phyloP scores from a whole-genome alignment of 2,888 invertebrate species.

The Nemoura dubitans region DNA sequence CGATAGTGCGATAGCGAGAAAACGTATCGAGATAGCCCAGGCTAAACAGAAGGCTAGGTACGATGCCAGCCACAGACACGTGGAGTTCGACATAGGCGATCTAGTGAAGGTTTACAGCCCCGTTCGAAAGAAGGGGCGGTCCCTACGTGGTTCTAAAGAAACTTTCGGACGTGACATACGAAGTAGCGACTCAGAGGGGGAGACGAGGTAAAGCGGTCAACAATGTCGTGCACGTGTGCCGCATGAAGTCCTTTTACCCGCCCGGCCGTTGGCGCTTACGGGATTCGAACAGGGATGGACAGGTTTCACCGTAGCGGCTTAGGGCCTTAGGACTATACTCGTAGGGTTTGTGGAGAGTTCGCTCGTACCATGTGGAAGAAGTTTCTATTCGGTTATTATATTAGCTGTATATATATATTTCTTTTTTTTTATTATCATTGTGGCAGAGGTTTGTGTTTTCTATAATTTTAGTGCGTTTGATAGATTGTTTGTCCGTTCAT shows the following conservation, averaged over 20 bases:
- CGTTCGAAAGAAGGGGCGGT: not conserved
- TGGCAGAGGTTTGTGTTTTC: no score
- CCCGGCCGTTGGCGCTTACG: not conserved
- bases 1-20: not conserved
- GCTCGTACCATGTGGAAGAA: no score
- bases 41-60: not conserved
- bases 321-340: no score
- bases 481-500: no score
- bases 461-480: no score
- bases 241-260: conserved; percentile 20
- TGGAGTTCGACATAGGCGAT: not conserved
- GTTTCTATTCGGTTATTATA: no score
- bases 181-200: not conserved
- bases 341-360: no score
- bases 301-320: no score
- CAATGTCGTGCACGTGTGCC: not conserved
- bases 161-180: conserved; percentile 18
- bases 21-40: not conserved
- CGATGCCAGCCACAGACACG: not conserved
- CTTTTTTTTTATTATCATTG: no score
- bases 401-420: no score
- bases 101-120: conserved; percentile 2
- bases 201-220: not conserved
- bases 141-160: not conserved
- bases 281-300: no score